Evolutionary conservation across 2,797 vertebrate species (phyloP).

Genomic region (Alcedo quadribrachys): DNA sequence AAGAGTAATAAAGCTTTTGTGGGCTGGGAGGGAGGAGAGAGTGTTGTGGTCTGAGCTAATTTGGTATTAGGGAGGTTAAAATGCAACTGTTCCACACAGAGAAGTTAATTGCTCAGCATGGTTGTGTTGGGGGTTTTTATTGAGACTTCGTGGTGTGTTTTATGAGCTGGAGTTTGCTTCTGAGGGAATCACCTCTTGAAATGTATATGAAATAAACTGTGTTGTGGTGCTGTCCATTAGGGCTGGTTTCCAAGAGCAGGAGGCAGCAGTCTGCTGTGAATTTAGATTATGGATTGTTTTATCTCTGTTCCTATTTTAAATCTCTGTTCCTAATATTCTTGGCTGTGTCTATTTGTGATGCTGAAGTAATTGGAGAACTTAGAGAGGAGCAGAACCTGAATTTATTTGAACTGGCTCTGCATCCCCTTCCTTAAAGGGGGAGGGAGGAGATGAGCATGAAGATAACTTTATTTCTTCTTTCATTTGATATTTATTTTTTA

Average conservation of each 20-base stretch:
- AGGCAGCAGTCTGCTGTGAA: neutral
- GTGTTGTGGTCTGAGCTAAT: neutral
- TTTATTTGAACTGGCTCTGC: neutral
- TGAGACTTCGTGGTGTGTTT: neutral
- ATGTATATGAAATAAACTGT: too few species aligned
- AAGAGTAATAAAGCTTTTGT: neutral
- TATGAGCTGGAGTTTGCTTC: neutral
- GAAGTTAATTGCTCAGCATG: neutral
- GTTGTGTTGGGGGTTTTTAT: neutral
- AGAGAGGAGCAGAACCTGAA: neutral
- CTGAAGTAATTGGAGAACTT: neutral
- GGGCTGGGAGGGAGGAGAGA: neutral
- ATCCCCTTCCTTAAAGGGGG: fast-evolving
- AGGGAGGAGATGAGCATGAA: fast-evolving
- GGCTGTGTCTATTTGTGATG: neutral
- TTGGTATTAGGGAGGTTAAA: neutral
- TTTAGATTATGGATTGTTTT: neutral
- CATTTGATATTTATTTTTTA: too few species aligned
- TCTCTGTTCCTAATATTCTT: neutral
- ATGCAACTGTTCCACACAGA: neutral
- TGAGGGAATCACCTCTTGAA: neutral
- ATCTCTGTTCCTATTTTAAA: neutral
- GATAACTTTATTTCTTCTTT: too few species aligned
- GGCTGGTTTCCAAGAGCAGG: neutral
- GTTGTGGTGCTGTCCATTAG: too few species aligned